These are phyloP conservation scores for Sebastes flavidus DNA, from an alignment of 2,797 vertebrate species.

Conservation along the genomic window DNA sequence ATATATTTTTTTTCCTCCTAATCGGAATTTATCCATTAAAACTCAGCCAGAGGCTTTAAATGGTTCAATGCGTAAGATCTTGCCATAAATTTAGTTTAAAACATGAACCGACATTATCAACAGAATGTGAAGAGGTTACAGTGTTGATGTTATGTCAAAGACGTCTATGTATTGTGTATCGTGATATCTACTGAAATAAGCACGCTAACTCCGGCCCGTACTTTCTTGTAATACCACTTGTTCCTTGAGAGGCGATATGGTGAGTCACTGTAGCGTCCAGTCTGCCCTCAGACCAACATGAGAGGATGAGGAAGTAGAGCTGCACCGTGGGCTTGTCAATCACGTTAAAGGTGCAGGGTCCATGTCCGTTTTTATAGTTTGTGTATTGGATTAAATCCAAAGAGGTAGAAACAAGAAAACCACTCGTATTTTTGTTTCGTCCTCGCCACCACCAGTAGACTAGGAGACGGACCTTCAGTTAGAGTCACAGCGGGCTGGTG, in stretches of 20 bases:
- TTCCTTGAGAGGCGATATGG: background rate
- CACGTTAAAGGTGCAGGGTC: background rate
- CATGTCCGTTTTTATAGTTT: background rate
- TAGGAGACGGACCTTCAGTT: background rate
- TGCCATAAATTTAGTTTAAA: background rate
- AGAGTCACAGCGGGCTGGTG: too few species aligned
- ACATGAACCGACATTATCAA: background rate
- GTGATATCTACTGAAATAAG: too few species aligned
- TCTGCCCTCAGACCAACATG: background rate
- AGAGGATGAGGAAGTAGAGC: background rate
- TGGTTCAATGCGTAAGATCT: background rate
- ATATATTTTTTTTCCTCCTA: background rate
- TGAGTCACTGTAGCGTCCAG: background rate
- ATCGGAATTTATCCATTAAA: background rate
- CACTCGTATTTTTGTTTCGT: background rate
- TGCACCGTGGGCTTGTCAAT: background rate
- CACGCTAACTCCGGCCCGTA: rapidly evolving
- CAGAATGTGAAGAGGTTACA: background rate
- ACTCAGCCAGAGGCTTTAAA: background rate
- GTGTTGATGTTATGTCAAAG: background rate
- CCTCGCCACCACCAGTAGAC: too few species aligned
- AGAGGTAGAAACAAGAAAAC: background rate
- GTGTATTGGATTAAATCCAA: background rate
- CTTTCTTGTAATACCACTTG: background rate
- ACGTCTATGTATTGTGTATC: background rate